These are phyloP conservation scores for Liopterus haemorrhoidalis DNA, from an alignment of 2,888 invertebrate species.

Conservation along the genomic window DNA sequence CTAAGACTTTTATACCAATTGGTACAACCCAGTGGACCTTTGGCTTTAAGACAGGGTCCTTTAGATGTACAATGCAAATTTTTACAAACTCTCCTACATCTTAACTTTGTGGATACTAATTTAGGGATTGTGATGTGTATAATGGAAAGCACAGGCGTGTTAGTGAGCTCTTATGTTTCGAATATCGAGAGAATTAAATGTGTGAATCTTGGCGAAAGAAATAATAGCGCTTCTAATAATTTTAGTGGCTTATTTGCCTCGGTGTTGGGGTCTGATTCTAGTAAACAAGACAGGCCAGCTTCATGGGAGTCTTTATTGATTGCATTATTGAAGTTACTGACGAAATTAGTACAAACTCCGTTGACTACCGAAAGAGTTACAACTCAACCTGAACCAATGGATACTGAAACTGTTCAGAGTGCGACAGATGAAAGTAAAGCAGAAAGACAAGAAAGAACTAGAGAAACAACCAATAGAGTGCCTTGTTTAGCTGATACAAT, in stretches of 20 bases:
- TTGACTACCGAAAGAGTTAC: slow-evolving; percentile 48
- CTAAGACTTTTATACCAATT: slow-evolving; percentile 67
- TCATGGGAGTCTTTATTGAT: slow-evolving; percentile 67
- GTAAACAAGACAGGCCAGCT: slow-evolving; percentile 59
- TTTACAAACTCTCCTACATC: slow-evolving; percentile 58
- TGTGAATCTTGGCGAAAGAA: slow-evolving; percentile 49
- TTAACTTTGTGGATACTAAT: slow-evolving; percentile 63
- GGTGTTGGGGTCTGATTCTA: slow-evolving; percentile 58
- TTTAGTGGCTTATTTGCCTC: slow-evolving; percentile 74
- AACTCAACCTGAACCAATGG: slow-evolving; percentile 37
- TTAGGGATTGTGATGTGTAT: slow-evolving; percentile 66
- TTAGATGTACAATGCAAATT: slow-evolving; percentile 71
- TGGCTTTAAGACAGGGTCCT: slow-evolving; percentile 61
- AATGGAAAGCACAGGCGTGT: slow-evolving; percentile 60
- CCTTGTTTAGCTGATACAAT: slow-evolving; percentile 73
- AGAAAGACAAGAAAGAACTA: slow-evolving; percentile 49
- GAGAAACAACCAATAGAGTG: slow-evolving; percentile 40
- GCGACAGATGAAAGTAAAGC: slow-evolving; percentile 82
- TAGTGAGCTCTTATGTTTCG: slow-evolving; percentile 51
- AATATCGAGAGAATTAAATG: slow-evolving; percentile 53
- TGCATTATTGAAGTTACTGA: slow-evolving; percentile 60
- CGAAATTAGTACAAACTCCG: slow-evolving; percentile 58
- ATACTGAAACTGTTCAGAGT: slow-evolving; percentile 44
- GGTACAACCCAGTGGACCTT: slow-evolving; percentile 58
- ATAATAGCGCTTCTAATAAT: slow-evolving; percentile 51